Evolutionary conservation across 2,797 vertebrate species (phyloP), one percentile per base, ranked within the genome.

Genomic region (Microtus obscurus): DNA sequence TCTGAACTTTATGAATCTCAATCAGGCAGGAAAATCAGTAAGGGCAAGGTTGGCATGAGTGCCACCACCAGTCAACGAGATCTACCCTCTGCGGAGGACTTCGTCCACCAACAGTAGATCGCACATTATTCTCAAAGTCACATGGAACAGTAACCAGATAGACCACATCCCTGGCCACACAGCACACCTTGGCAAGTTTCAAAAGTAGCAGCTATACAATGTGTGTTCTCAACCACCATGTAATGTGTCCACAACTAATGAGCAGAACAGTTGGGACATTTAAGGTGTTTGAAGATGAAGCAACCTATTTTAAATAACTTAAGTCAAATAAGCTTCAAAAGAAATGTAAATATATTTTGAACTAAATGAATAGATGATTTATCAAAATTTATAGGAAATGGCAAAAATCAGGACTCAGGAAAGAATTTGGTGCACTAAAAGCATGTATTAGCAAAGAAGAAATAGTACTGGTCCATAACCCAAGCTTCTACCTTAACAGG

Each of bases 281-380:
- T 40, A 95, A 67, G 65, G 56, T 77, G 65, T 67, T 23, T 82
- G 14, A 16, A 77, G 29, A 89, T 17, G 61, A 89, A 77, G 65
- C 23, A 89, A 77, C 6, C 21, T 37, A 83, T 77, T 89, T 74
- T 83, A 89, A 89, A 83, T 83, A 89, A 89, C 45, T 79, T 81
- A 34, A 43, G 65, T 61, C 65, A 80, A 92, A 79, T 40, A 87
- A 37, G 4, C 86, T 83, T 87, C 74, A 27, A 79, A 31, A 93
- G 63, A 93, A 92, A 87, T 78, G 65, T 45, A n/a, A n/a, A 87
- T 29, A 21, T 92, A 76, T 87, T 91, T 74, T 95, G 53, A 81
- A 73, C 45, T 73, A 92, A 88, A 69, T 87, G 17, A 95, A 81
- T 89, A 91, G 31, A 27, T 5, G 37, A 85, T 19, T 77, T 85